Evolutionary conservation across 2,797 vertebrate genomes (phyloP).

Genomic region (Tragelaphus eurycerus): DNA sequence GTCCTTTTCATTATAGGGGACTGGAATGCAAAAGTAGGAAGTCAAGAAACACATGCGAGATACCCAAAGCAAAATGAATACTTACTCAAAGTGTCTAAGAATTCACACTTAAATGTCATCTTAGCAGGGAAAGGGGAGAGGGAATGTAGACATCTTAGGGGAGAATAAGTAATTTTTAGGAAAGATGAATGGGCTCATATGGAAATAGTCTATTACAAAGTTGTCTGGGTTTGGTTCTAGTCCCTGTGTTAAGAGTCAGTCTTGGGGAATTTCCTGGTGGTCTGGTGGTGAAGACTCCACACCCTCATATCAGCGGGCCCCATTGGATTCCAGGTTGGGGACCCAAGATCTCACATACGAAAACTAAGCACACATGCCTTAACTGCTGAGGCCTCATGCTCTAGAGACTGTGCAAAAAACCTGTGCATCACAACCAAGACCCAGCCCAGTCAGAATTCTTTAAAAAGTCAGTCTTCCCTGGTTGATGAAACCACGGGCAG

Average conservation of each 20-base stretch:
- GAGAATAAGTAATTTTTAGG: background rate
- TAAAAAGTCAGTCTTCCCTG: background rate
- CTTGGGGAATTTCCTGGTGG: background rate
- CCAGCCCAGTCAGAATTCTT: background rate
- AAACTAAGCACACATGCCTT: background rate
- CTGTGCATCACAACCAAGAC: background rate
- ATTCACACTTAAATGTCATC: background rate
- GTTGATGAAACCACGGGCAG: background rate
- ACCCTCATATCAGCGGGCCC: background rate
- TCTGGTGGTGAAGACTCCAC: background rate
- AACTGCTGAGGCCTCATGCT: background rate
- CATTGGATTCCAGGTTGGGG: background rate
- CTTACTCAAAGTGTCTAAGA: background rate
- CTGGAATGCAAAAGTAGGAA: too few species aligned
- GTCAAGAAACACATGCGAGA: background rate
- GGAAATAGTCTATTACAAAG: background rate
- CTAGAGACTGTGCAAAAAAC: background rate
- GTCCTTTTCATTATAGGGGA: too few species aligned
- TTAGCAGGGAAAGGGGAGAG: background rate
- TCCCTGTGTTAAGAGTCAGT: background rate
- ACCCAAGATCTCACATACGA: background rate
- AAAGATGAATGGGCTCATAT: background rate
- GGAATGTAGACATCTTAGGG: background rate
- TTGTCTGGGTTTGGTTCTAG: background rate
- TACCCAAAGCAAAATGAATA: background rate